Evolutionary conservation across 2,888 invertebrate species (phyloP).

Genomic region (Rotaria magnacalcarata): DNA sequence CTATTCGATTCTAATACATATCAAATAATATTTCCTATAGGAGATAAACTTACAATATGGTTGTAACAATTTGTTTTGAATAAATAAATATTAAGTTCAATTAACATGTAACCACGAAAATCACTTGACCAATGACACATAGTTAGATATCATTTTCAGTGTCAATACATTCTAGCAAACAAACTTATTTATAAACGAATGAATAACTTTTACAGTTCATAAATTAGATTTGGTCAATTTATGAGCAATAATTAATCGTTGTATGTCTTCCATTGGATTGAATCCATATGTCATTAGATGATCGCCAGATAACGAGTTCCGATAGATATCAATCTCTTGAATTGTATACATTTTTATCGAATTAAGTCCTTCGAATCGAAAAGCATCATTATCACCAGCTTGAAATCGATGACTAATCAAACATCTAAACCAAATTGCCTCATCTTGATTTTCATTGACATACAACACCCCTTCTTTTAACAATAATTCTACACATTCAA

Average conservation of each 20-base stretch:
- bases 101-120: too few relatives aligned
- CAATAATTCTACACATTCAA: too few relatives aligned
- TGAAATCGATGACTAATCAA: background rate
- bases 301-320: background rate
- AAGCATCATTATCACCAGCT: background rate
- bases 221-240: background rate
- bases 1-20: background rate
- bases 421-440: background rate
- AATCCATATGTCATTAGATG: conserved; percentile 21
- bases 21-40: background rate
- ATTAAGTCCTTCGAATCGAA: background rate
- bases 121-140: too few relatives aligned
- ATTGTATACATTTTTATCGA: background rate
- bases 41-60: background rate
- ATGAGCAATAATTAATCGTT: background rate
- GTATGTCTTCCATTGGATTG: background rate
- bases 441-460: background rate
- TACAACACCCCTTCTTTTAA: background rate
- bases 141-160: too few relatives aligned
- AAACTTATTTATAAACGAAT: too few relatives aligned
- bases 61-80: background rate
- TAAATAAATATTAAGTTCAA: too few relatives aligned
- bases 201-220: too few relatives aligned
- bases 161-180: too few relatives aligned
- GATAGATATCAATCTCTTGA: conserved; percentile 24